Evolutionary conservation across 2,888 invertebrate species (phyloP), one percentile per base, ranked within the genome.

Genomic region (Zeuzera pyrina): DNA sequence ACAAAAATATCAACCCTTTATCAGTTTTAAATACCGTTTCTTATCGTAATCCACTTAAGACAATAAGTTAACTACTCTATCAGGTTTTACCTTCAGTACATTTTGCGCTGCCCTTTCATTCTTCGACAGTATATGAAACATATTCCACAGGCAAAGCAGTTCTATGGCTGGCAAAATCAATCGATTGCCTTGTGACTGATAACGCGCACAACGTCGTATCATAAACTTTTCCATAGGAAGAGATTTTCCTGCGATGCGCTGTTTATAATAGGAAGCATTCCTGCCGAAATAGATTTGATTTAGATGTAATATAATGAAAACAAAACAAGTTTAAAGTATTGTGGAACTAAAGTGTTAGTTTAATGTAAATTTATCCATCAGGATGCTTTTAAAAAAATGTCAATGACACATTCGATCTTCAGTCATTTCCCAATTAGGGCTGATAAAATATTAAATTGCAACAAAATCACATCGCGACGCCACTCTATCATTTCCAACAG

Each of bases 211-310:
- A 48, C 95, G 94, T 57, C 90, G 91, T n/a, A 94, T 88, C 27
- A 93, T 92, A 73, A 97, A 98, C 70, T 98, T 98, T 72, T 98
- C 98, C 89, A 97, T 92, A 1, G 98, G 98, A 42, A 98, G 76
- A 0, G 97, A 97, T 74, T 98, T 98, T 0, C 98, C 98, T 15
- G 97, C 97, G 33, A 98, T 94, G 35, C 93, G 87, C 59, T 96
- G 94, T 54, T 94, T 95, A 67, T 90, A 89, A 31, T 85, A 85
- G 2, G 96, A 93, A 3, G 94, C 93, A 49, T 90, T 87, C 47
- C 92, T 93, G 63, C 25, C n/a, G n/a, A n/a, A n/a, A n/a, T n/a
- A n/a, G n/a, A 22, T n/a, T 22, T 22, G 11, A 22, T 22, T 22
- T 6, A 22, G 1, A 10, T 5, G 8, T 13, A 13, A 27, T 12